Evolutionary conservation across 1,140 invertebrate genomes (phyloP).

Genomic region (Drosophila parabipectinata): DNA sequence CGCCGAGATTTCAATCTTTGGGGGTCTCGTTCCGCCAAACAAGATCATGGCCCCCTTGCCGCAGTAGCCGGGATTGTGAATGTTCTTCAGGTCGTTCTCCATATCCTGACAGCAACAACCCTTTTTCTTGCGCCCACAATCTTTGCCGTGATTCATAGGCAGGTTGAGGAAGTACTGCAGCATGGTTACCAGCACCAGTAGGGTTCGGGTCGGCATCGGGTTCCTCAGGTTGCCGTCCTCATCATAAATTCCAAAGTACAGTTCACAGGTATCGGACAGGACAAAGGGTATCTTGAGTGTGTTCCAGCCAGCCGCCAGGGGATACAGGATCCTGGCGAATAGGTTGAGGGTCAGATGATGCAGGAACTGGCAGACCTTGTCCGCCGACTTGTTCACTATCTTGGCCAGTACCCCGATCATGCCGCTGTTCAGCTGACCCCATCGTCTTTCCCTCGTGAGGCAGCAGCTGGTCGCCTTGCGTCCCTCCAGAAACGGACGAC

Average conservation of each 20-base stretch:
- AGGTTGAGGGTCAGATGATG: slow-evolving; percentile 41
- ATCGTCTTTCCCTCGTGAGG: slow-evolving; percentile 11
- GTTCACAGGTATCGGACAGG: slow-evolving; percentile 24
- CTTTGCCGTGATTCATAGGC: not conserved
- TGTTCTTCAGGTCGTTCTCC: not conserved
- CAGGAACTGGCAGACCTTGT: slow-evolving; percentile 35
- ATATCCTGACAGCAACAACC: not conserved
- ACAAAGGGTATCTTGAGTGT: slow-evolving; percentile 39
- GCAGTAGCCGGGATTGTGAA: slow-evolving; percentile 30
- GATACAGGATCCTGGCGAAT: slow-evolving; percentile 43
- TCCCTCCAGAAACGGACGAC: slow-evolving; percentile 2
- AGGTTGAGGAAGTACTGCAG: slow-evolving; percentile 39
- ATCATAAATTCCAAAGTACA: slow-evolving; percentile 54
- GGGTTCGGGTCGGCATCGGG: slow-evolving; percentile 16
- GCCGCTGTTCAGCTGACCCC: slow-evolving; percentile 23
- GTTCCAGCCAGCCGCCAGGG: slow-evolving; percentile 36
- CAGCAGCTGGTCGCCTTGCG: not conserved
- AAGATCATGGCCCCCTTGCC: slow-evolving; percentile 2
- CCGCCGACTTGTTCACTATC: slow-evolving; percentile 9
- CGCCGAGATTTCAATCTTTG: not conserved
- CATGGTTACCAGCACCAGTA: slow-evolving; percentile 25
- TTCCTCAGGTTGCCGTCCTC: slow-evolving; percentile 22
- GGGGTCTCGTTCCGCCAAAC: not conserved
- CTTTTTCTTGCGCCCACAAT: not conserved
- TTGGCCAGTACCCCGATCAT: slow-evolving; percentile 21